These are phyloP conservation scores for Heliconius hortense DNA, from an alignment of 2,888 invertebrate genomes.

Conservation along the genomic window DNA sequence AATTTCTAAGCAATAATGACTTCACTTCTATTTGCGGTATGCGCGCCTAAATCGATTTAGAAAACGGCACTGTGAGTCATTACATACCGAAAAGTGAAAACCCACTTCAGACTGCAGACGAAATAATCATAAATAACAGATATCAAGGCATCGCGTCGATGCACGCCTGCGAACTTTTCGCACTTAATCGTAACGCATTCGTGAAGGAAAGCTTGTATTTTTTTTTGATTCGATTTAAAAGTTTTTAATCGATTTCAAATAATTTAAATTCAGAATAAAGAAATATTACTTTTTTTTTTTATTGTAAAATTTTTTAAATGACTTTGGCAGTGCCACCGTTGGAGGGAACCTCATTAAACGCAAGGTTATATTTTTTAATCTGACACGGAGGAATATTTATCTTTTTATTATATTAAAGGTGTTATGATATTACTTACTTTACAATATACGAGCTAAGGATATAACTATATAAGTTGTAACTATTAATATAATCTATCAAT, in stretches of 20 bases:
- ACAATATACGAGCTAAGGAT: too few species aligned
- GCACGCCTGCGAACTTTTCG: constrained; percentile 3
- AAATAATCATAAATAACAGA: constrained; percentile 29
- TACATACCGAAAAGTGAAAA: constrained; percentile 22
- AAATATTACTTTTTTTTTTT: background rate
- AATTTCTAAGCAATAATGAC: background rate
- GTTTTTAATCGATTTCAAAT: background rate
- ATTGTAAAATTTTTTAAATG: too few species aligned
- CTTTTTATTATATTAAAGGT: too few species aligned
- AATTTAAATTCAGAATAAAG: background rate
- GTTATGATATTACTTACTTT: too few species aligned
- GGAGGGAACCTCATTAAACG: too few species aligned
- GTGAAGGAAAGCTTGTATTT: background rate
- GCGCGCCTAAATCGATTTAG: constrained; percentile 12
- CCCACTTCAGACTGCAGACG: constrained; percentile 20
- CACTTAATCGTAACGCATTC: constrained; percentile 6
- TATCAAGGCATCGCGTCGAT: constrained; percentile 15
- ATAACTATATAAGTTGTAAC: too few species aligned
- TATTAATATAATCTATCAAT: too few species aligned
- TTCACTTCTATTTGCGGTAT: background rate
- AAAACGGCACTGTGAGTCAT: constrained; percentile 14
- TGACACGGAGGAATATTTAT: too few species aligned
- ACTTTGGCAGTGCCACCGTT: too few species aligned
- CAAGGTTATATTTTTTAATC: too few species aligned
- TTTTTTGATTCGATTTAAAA: background rate